Evolutionary conservation across 2,797 vertebrate genomes (phyloP), one percentile per base, ranked within the genome.

Genomic region (Rhyacichthys aspro): DNA sequence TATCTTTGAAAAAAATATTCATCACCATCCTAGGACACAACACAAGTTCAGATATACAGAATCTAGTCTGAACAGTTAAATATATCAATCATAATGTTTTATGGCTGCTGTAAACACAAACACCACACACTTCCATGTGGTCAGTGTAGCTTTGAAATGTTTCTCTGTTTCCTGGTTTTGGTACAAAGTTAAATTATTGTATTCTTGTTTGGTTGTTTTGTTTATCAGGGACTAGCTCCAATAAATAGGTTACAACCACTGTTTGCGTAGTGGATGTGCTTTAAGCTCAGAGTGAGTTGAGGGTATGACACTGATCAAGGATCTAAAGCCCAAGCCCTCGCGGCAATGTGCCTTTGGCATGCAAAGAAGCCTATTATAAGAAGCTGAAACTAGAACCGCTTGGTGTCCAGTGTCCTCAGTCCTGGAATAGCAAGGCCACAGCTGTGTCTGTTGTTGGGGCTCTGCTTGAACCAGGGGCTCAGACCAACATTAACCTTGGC

Each of bases 351-450:
- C 69, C 15, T 60, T 52, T 68, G 81, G 74, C 82, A 78, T 81
- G 72, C 84, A 72, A 82, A 85, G 78, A 72, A 76, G 70, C 71
- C 73, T 90, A 83, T 89, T 86, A 87, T 83, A 89, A 84, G 85
- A 79, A 74, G 53, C 56, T 86, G 90, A 89, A 90, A 91, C 74
- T 67, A 61, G 80, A 91, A 62, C 78, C 69, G 8, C 53, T 36
- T 8, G 62, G 85, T 86, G 55, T 90, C 48, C 2, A 71, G 83
- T 91, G 73, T 87, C 85, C 14, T 70, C 62, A 15, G 64, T 75
- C 79, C 82, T 87, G 80, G 79, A 92, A 89, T 90, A 90, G 83
- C 78, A 80, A 68, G 55, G n/a, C 85, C 81, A 72, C 85, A 86
- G 82, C 83, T 87, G 70, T 72, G 75, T 47, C 71, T 82, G 84